Conservation (phyloP, 2,888 invertebrate species). For the Nematopogon swammerdamellus region DNA sequence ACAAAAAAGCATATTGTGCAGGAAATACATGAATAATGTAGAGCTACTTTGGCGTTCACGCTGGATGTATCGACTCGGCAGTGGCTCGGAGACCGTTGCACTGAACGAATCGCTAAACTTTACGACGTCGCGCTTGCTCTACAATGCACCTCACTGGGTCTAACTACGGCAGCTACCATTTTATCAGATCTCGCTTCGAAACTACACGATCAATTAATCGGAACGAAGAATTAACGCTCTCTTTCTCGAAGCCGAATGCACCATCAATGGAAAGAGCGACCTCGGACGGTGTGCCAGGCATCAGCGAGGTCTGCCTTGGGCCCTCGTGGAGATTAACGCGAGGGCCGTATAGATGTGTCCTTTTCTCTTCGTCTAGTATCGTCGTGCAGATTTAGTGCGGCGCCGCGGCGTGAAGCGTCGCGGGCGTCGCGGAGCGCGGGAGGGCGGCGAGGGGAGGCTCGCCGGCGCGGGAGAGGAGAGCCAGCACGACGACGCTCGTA, state of each 20-base stretch:
- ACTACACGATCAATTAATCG: slow-evolving; percentile 42
- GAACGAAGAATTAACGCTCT: slow-evolving; percentile 39
- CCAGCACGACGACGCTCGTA: slow-evolving; percentile 47
- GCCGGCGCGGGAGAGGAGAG: slow-evolving; percentile 22
- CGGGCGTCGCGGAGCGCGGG: slow-evolving; percentile 30
- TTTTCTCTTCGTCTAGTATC: slow-evolving; percentile 32
- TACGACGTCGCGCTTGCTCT: slow-evolving; percentile 51
- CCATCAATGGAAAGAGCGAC: not conserved
- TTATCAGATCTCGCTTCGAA: slow-evolving; percentile 34
- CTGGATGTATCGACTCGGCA: slow-evolving; percentile 14
- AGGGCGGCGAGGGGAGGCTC: slow-evolving; percentile 41
- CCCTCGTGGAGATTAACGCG: too few relatives aligned
- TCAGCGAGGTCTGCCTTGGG: slow-evolving; percentile 32
- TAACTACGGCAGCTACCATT: slow-evolving; percentile 41
- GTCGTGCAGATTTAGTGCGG: slow-evolving; percentile 53
- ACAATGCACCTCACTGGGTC: slow-evolving; percentile 29
- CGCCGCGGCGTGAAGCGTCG: slow-evolving; percentile 11
- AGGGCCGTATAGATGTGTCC: slow-evolving; percentile 40
- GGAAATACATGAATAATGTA: too few relatives aligned
- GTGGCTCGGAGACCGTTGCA: slow-evolving; percentile 45
- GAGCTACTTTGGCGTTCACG: too few relatives aligned
- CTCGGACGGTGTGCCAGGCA: slow-evolving; percentile 32
- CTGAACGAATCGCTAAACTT: slow-evolving; percentile 57
- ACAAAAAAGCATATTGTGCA: too few relatives aligned
- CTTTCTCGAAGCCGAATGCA: slow-evolving; percentile 13